Evolutionary conservation across 2,888 invertebrate species (phyloP).

Genomic region (Pocota personata): DNA sequence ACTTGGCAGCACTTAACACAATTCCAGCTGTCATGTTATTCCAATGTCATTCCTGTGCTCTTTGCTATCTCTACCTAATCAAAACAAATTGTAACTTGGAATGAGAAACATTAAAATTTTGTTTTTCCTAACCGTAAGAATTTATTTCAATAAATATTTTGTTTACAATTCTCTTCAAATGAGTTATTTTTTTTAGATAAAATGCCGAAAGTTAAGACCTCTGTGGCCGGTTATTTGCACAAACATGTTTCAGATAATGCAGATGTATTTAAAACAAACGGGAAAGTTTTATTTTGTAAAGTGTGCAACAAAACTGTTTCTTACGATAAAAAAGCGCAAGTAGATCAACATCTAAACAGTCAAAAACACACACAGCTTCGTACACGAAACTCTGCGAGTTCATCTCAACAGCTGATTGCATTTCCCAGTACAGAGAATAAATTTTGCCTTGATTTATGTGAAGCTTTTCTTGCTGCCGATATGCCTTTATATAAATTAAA

Average conservation of each 20-base stretch:
- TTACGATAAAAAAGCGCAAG: too few species aligned
- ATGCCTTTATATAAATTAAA: constrained; percentile 23
- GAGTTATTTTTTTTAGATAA: background rate
- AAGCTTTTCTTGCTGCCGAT: constrained; percentile 34
- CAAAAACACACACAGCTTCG: too few species aligned
- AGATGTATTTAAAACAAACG: constrained; percentile 42
- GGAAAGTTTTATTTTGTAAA: constrained; percentile 28
- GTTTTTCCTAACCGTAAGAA: constrained; percentile 1
- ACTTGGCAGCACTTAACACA: background rate
- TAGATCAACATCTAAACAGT: too few species aligned
- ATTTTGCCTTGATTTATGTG: constrained; percentile 38
- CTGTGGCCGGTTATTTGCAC: background rate
- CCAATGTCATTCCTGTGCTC: background rate
- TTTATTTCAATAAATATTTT: constrained; percentile 9
- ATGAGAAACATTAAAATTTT: constrained; percentile 6
- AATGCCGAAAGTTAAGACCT: constrained; percentile 33
- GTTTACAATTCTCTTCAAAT: background rate
- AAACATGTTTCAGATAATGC: constrained; percentile 23
- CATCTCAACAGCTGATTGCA: constrained; percentile 20
- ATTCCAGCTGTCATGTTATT: background rate
- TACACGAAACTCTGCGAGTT: too few species aligned
- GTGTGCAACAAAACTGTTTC: constrained; percentile 40
- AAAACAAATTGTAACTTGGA: background rate
- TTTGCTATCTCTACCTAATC: too few species aligned
- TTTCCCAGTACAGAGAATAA: constrained; percentile 3